Conservation (phyloP, 2,888 invertebrate species). For the Bellardia bayeri region DNA sequence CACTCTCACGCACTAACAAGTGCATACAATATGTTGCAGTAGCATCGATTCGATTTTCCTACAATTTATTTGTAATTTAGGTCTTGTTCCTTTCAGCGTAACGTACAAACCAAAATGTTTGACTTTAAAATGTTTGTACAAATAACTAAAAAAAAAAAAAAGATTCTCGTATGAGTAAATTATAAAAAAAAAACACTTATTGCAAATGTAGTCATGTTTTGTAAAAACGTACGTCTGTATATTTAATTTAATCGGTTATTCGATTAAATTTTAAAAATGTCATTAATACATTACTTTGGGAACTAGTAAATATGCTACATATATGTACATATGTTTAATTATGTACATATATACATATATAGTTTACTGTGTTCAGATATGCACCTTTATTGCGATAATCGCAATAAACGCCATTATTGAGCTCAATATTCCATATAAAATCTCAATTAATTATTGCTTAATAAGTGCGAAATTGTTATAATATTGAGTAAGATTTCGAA, state of each 20-base stretch:
- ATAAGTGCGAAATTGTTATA: too few species aligned
- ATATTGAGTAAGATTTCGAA: too few species aligned
- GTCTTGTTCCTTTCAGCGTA: slow-evolving; percentile 39
- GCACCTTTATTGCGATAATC: too few species aligned
- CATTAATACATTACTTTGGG: neutral
- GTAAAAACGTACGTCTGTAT: neutral
- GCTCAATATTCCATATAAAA: too few species aligned
- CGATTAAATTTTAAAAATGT: neutral
- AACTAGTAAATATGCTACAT: neutral
- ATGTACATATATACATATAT: too few species aligned
- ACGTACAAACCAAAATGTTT: slow-evolving; percentile 45
- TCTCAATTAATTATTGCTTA: too few species aligned
- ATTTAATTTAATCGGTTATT: slow-evolving; percentile 15
- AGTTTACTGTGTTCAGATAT: too few species aligned
- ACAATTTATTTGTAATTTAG: slow-evolving; percentile 52
- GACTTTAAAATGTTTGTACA: slow-evolving; percentile 39
- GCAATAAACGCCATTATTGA: too few species aligned
- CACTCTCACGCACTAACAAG: neutral
- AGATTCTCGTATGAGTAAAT: neutral
- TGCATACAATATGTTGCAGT: slow-evolving; percentile 12
- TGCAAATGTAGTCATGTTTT: neutral
- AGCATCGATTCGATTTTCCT: slow-evolving; percentile 34
- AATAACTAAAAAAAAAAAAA: slow-evolving; percentile 2
- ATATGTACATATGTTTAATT: too few species aligned
- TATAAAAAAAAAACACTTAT: slow-evolving; percentile 10